These are phyloP conservation scores for Metaphire vulgaris DNA, from an alignment of 1,140 invertebrate genomes.

Conservation along the genomic window DNA sequence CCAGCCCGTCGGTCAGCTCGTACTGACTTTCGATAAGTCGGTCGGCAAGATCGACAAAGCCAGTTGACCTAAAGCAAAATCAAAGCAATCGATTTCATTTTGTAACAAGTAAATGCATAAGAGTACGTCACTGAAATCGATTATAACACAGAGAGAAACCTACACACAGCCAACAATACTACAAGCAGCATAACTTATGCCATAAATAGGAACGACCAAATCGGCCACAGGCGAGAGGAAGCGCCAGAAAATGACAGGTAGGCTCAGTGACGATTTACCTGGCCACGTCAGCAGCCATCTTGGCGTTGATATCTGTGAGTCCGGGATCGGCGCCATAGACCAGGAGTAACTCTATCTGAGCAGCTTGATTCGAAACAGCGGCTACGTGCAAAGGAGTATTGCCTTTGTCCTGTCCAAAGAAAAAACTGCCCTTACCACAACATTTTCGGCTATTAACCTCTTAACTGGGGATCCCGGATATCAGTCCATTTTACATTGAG, in stretches of 20 bases:
- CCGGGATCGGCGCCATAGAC: slow-evolving; percentile 91
- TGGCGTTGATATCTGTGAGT: slow-evolving; percentile 48
- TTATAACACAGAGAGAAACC: too few species aligned
- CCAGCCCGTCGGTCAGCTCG: slow-evolving; percentile 86
- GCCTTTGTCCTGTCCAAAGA: slow-evolving; percentile 81
- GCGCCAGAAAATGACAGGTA: too few species aligned
- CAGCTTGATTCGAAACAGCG: slow-evolving; percentile 57
- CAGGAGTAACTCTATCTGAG: slow-evolving; percentile 71
- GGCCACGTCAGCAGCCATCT: slow-evolving; percentile 66
- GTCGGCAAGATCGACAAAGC: slow-evolving; percentile 73
- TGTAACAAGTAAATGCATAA: too few species aligned
- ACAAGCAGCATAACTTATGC: not conserved
- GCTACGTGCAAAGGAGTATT: slow-evolving; percentile 88
- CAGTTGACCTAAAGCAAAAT: slow-evolving; percentile 62
- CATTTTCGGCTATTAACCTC: too few species aligned
- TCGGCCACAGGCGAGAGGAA: not conserved
- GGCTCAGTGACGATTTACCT: too few species aligned
- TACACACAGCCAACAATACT: not conserved
- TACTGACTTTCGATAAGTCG: slow-evolving; percentile 83
- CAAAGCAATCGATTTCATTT: too few species aligned
- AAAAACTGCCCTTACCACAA: too few species aligned
- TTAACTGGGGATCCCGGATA: too few species aligned
- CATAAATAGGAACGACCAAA: not conserved
- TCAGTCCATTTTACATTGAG: too few species aligned
- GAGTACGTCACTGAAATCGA: too few species aligned